Conservation (phyloP, 1,140 invertebrate genomes). For the Oreohelix idahoensis region DNA sequence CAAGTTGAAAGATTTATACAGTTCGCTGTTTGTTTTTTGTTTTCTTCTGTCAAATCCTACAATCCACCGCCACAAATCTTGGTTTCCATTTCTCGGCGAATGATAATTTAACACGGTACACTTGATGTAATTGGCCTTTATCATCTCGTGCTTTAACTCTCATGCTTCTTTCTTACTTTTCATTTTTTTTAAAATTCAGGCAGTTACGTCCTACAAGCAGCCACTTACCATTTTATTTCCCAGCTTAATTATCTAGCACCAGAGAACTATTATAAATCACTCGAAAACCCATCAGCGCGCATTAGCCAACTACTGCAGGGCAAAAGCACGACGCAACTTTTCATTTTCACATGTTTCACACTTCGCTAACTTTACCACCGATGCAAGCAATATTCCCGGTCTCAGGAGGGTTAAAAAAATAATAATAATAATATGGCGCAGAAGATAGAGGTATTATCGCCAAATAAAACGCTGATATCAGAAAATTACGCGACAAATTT, state of each 20-base stretch:
- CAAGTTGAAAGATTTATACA: background rate
- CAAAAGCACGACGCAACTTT: background rate
- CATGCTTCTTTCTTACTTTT: too few relatives aligned
- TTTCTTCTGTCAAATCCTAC: background rate
- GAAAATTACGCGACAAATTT: background rate
- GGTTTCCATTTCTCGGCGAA: background rate
- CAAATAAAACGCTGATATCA: background rate
- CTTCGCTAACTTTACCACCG: background rate
- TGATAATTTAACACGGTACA: background rate
- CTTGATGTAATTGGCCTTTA: background rate
- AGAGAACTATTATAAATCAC: conserved; percentile 2
- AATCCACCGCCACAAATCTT: background rate
- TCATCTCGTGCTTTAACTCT: background rate
- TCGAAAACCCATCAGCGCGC: conserved; percentile 3
- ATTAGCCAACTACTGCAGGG: background rate
- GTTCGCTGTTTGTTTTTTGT: background rate
- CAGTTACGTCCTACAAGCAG: background rate
- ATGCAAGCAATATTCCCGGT: background rate
- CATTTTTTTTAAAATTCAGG: background rate
- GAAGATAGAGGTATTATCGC: background rate
- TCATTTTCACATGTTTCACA: conserved; percentile 1
- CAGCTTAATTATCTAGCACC: background rate
- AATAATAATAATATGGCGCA: background rate
- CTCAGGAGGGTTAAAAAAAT: too few relatives aligned
- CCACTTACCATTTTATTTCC: background rate